Base-by-base conservation (phyloP, 2,797 vertebrate species). In the Buceros bicornis region DNA sequence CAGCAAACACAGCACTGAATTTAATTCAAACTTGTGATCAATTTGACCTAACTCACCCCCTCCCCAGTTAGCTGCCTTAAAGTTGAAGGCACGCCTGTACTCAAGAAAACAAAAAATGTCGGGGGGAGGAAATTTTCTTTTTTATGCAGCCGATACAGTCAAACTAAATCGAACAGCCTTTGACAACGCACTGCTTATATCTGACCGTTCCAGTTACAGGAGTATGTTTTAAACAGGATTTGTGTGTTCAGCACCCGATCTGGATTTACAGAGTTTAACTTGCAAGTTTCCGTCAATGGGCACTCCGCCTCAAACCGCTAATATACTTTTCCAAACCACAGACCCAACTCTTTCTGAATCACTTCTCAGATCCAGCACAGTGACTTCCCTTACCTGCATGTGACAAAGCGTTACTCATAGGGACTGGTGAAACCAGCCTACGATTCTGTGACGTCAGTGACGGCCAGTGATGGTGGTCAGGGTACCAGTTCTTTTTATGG, bases 321-420 rank as follows among this genome's bases (percentile, higher is more conserved):
- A 80, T 88, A 86, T 61, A 35, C 58, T 83, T 82, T 80, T 85
- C 58, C 58, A 95, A 94, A 76, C 61, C 69, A 69, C 65, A 81
- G 81, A 94, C 54, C 71, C 89, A 74, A 21, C 47, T 47, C 35
- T 74, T 87, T 42, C 58, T 69, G 65, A 87, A 76, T 86, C 37
- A 45, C 9, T 47, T 93, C 57, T 85, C 66, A 43, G 40, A 19
- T 87, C 31, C 53, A 43, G 37, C 26, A n/a, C n/a, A 51, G 33
- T 22, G 26, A 20, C 12, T 48, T 67, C 42, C 12, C 8, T 37
- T 78, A 51, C 8, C 16, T 2, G 5, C 21, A 16, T 40, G 28
- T 25, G 17, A 5, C 11, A 7, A 33, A 16, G 43, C 19, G 47
- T 45, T 29, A 10, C 8, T 56, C 26, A 7, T 0, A 6, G 24